phyloP scores from a whole-genome alignment of 2,888 invertebrate species.

The Hololepta plana region DNA sequence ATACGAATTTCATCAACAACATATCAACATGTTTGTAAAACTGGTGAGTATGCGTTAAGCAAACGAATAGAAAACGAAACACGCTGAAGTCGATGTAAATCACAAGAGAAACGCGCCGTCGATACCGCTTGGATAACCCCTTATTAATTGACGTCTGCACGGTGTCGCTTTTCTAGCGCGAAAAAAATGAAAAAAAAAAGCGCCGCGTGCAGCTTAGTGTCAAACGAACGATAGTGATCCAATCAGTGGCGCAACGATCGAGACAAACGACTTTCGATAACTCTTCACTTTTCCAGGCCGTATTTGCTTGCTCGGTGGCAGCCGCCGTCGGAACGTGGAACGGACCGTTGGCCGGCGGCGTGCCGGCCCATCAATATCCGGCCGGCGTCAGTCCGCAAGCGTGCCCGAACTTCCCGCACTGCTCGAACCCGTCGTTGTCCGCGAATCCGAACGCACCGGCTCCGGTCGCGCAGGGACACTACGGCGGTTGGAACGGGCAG shows the following conservation, averaged over 20 bases:
- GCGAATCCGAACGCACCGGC: conserved; percentile 20
- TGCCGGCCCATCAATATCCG: conserved; percentile 23
- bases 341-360: conserved; percentile 26
- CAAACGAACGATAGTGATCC: not conserved
- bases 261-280: too few relatives aligned
- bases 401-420: conserved; percentile 27
- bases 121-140: too few relatives aligned
- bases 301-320: conserved; percentile 22
- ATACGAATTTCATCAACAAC: conserved; percentile 18
- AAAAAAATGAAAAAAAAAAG: too few relatives aligned
- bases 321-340: conserved; percentile 21
- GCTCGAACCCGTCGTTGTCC: conserved; percentile 24
- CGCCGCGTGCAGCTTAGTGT: not conserved
- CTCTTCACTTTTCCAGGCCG: conserved; percentile 18
- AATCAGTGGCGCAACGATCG: not conserved
- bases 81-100: too few relatives aligned
- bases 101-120: too few relatives aligned
- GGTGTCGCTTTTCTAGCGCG: too few relatives aligned
- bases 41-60: conserved; percentile 20
- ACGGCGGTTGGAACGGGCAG: conserved; percentile 11
- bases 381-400: conserved; percentile 27
- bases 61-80: not conserved
- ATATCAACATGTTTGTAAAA: conserved; percentile 27
- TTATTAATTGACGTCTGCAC: too few relatives aligned
- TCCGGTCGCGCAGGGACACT: too few relatives aligned